Conservation (phyloP, 2,888 invertebrate species). For the Sminthurinus aureus region DNA sequence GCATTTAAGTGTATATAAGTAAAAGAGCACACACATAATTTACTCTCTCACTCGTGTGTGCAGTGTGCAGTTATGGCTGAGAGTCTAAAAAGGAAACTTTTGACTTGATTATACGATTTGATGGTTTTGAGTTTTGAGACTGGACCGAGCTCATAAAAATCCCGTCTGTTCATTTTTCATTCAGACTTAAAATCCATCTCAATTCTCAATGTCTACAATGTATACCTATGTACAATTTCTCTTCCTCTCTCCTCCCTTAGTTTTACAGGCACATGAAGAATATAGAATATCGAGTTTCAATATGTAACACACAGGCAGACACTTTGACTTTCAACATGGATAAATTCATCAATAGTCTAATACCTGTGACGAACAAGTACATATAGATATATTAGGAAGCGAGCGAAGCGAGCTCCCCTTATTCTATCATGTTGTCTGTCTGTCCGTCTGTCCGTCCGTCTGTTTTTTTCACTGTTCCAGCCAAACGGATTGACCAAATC, state of each 20-base stretch:
- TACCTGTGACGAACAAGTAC: no score
- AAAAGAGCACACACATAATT: neutral
- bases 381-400: no score
- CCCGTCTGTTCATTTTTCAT: slow-evolving; percentile 39
- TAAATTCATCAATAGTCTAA: no score
- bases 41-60: neutral
- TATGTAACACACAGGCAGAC: no score
- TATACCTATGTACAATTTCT: neutral
- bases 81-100: neutral
- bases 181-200: slow-evolving; percentile 35
- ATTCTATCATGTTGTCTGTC: no score
- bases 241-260: neutral
- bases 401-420: no score
- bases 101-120: slow-evolving; percentile 17
- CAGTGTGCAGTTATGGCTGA: neutral
- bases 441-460: no score
- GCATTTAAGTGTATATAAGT: neutral
- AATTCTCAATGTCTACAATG: neutral
- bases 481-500: no score
- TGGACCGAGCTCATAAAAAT: slow-evolving; percentile 34
- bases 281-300: no score
- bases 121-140: slow-evolving; percentile 34
- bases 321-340: no score
- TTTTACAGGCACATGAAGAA: no score
- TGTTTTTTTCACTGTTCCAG: no score